Evolutionary conservation across 2,113 vertebrate genomes (phyloP).

Genomic region (Trogon surrucura): DNA sequence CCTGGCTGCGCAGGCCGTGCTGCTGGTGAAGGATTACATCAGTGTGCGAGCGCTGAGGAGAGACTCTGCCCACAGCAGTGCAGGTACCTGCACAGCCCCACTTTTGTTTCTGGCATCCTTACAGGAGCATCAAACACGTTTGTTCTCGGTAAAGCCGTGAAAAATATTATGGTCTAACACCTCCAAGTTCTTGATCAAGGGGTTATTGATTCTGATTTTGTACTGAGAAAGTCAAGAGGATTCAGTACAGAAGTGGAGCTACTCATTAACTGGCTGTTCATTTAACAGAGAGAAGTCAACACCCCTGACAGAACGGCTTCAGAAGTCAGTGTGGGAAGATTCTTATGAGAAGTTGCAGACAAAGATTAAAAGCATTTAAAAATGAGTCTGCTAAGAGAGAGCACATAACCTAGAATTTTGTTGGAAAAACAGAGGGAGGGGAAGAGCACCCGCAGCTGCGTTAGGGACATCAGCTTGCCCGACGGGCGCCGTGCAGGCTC

Average conservation of each 20-base stretch:
- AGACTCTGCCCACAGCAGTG: rapidly evolving
- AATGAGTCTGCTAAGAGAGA: not conserved
- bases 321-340: not conserved
- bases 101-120: not conserved
- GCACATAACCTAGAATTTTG: not conserved
- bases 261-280: not conserved
- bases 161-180: not conserved
- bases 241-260: not conserved
- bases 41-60: not conserved
- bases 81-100: rapidly evolving
- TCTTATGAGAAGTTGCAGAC: not conserved
- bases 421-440: not conserved
- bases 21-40: not conserved
- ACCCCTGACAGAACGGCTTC: rapidly evolving
- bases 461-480: rapidly evolving
- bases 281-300: not conserved
- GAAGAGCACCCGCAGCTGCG: not conserved
- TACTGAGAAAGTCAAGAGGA: not conserved
- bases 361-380: not conserved
- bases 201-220: not conserved
- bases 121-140: not conserved
- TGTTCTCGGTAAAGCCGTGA: not conserved
- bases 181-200: not conserved
- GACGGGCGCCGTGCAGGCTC: not conserved
- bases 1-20: not conserved